Evolutionary conservation across 2,888 invertebrate genomes (phyloP).

Genomic region (Rotaria socialis): DNA sequence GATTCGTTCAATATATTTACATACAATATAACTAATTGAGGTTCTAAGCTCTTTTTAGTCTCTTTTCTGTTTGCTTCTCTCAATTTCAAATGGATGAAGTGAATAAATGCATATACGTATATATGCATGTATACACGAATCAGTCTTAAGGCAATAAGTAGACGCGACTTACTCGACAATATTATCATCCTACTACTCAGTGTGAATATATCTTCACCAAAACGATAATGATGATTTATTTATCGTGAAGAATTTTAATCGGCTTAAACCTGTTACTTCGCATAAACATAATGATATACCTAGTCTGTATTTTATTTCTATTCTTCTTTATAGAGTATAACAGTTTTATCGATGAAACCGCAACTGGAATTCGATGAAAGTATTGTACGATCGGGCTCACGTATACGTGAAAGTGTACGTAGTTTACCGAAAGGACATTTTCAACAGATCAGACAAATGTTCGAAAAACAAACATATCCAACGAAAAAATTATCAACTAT

Average conservation of each 20-base stretch:
- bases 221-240: background rate
- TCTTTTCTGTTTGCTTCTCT: too few species aligned
- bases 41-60: background rate
- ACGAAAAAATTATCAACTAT: background rate
- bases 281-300: too few species aligned
- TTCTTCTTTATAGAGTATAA: too few species aligned
- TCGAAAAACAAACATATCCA: conserved; percentile 30
- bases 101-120: background rate
- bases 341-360: background rate
- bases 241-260: background rate
- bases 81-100: background rate
- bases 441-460: conserved; percentile 44
- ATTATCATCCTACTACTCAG: too few species aligned
- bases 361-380: background rate
- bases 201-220: too few species aligned
- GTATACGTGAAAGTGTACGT: conserved; percentile 41
- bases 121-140: background rate
- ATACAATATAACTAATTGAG: conserved; percentile 8
- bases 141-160: background rate
- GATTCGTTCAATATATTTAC: background rate
- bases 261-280: background rate
- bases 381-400: background rate
- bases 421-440: conserved; percentile 45
- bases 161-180: too few species aligned
- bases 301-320: too few species aligned